Evolutionary conservation across 2,797 vertebrate genomes (phyloP), one percentile per base, ranked within the genome.

Genomic region (Moxostoma hubbsi): DNA sequence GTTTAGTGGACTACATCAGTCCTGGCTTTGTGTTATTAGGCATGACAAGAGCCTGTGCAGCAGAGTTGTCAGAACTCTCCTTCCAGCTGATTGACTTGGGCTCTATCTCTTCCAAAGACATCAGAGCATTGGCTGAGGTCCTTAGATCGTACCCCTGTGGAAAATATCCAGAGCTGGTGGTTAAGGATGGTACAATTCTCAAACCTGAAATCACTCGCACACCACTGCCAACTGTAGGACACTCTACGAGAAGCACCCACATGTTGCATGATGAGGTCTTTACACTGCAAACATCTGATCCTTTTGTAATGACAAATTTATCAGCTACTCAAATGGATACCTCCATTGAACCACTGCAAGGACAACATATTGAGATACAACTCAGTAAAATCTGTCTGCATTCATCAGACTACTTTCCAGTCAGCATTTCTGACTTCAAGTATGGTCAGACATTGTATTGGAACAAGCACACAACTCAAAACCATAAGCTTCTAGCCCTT

Each of bases 391-490:
- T 96, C 8, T 94, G 94, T 55, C 80, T 94, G 53, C 95, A 97
- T 86, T 94, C 96, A 7, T 93, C 94, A 7, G 95, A 97, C 85
- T 97, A 94, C 87, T 97, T 94, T 86, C 94, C 95, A 43, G 82
- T 96, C 80, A 95, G 89, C 46, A n/a, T 87, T 72, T 93, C 94
- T 9, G 93, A 93, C 79, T 72, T 88, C 12, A 87, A 71, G 47
- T 94, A 91, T 81, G 93, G 94, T 5, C 89, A 89, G 18, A 92
- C 94, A 0, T 64, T 97, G 8, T 97, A 97, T 7, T 97, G 95
- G 95, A 92, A 88, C 82, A 90, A 91, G 12, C 87, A 93, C n/a
- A 59, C 82, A 0, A 81, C 82, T 70, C 89, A 90, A 12, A 94
- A 88, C 57, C 92, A 97, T 24, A 82, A 88, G 0, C 90, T 96